Percentiles rank a stretch among this genome's conserved stretches.
phyloP scores from a whole-genome alignment of 2,797 vertebrate species.

The Corythornis leucogaster region DNA sequence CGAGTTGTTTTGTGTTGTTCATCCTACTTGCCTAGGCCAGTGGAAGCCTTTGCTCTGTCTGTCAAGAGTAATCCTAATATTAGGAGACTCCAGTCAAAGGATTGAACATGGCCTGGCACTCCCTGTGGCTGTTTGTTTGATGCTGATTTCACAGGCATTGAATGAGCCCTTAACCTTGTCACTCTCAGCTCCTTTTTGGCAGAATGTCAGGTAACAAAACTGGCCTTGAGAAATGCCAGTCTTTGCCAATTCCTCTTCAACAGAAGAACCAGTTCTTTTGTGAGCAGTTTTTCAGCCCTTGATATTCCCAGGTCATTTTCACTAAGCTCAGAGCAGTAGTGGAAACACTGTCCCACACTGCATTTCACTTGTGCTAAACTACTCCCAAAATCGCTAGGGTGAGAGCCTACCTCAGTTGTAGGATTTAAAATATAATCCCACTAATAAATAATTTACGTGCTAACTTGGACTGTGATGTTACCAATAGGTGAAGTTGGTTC shows the following conservation, averaged over 20 bases:
- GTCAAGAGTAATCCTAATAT: constrained; percentile 52
- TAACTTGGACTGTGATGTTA: not conserved
- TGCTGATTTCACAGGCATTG: constrained; percentile 52
- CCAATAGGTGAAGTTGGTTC: not conserved
- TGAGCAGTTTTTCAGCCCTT: constrained; percentile 11
- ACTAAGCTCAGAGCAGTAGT: not conserved
- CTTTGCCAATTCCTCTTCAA: constrained; percentile 41
- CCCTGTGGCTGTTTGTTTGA: constrained; percentile 44
- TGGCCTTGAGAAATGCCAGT: constrained; percentile 51
- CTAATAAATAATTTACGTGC: not conserved
- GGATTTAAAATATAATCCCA: not conserved
- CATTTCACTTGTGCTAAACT: not conserved
- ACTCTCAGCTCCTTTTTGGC: constrained; percentile 27
- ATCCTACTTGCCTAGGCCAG: not conserved
- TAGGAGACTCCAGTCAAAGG: constrained; percentile 21
- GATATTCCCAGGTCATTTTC: not conserved
- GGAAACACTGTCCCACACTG: not conserved
- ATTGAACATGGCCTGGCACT: constrained; percentile 33
- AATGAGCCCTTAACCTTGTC: constrained; percentile 43
- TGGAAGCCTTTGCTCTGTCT: constrained; percentile 39
- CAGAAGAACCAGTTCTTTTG: constrained; percentile 6
- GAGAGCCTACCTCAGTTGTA: not conserved
- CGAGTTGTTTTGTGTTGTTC: not conserved
- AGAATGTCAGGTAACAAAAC: constrained; percentile 57
- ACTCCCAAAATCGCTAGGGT: not conserved